Conservation (phyloP, 2,113 vertebrate genomes). For the Lasiurus borealis region DNA sequence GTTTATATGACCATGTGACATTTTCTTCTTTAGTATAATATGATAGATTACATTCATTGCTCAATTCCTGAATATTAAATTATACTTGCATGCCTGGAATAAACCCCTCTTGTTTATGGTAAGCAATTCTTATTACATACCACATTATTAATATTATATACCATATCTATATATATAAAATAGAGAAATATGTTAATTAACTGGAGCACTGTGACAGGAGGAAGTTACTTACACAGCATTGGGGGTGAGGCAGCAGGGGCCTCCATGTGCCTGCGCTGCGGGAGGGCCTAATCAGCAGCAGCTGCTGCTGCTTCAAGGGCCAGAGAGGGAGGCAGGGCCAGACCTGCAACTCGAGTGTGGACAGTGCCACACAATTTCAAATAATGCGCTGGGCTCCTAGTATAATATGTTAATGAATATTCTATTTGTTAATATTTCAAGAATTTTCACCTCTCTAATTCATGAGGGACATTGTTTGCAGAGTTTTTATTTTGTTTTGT, state of each 20-base stretch:
- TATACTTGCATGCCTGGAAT: not conserved
- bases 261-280: too few relatives aligned
- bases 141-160: not conserved
- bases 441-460: not conserved
- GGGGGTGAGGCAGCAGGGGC: too few relatives aligned
- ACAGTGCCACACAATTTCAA: too few relatives aligned
- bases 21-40: not conserved
- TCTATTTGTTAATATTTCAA: slow-evolving; percentile 31
- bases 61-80: not conserved
- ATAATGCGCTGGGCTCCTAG: too few relatives aligned
- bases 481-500: not conserved
- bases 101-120: not conserved
- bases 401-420: not conserved
- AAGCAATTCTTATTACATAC: not conserved
- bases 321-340: too few relatives aligned
- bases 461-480: not conserved
- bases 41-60: not conserved
- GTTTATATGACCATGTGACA: not conserved
- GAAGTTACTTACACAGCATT: too few relatives aligned
- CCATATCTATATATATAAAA: too few relatives aligned
- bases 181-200: too few relatives aligned
- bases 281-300: too few relatives aligned
- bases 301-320: too few relatives aligned
- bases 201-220: too few relatives aligned
- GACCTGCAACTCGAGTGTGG: too few relatives aligned